Base-by-base conservation (phyloP, 2,797 vertebrate genomes). In the Melopsittacus undulatus region DNA sequence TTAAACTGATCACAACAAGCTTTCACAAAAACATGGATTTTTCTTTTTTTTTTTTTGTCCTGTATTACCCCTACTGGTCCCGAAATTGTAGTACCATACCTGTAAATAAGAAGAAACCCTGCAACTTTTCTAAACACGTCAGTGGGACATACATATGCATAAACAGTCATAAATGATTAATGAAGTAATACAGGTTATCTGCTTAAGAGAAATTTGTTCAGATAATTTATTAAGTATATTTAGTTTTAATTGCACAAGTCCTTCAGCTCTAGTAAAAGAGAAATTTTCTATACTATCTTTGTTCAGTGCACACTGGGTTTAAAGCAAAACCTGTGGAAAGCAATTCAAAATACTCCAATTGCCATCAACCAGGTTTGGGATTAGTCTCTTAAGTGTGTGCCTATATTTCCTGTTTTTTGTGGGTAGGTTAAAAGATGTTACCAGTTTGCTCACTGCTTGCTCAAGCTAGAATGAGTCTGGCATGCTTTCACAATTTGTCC, bases 401-500 rank as follows among this genome's bases (percentile, higher is more conserved):
- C 40, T 43, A 32, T 87, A 24, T 75, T 92, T 85, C 77, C 54
- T 56, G 54, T 24, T 62, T 78, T 84, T 75, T 89, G 34, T 77
- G 83, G 15, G 23, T 68, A 48, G 7, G 19, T 17, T 56, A 87
- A 82, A 86, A 42, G 68, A 66, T 68, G 16, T 32, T 43, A 83
- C 43, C 22, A 42, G 77, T 94, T 96, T 90, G 20, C 11, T 81
- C 24, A 40, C 52, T 93, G 67, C 22, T 83, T 78, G 38, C 49
- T 88, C 32, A 70, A 56, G n/a, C 66, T 93, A 68, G 23, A 96
- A 84, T 22, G 18, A 17, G 61, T 85, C 57, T 95, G 79, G 73
- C 79, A 57, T 2, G 3, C n/a, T 91, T 91, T 93, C 76, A 87
- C 87, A 96, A 78, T 92, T 88, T 6, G 5, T 89, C 43, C 62